These are phyloP conservation scores for Candoia aspera DNA, from an alignment of 2,113 vertebrate genomes.

Conservation along the genomic window DNA sequence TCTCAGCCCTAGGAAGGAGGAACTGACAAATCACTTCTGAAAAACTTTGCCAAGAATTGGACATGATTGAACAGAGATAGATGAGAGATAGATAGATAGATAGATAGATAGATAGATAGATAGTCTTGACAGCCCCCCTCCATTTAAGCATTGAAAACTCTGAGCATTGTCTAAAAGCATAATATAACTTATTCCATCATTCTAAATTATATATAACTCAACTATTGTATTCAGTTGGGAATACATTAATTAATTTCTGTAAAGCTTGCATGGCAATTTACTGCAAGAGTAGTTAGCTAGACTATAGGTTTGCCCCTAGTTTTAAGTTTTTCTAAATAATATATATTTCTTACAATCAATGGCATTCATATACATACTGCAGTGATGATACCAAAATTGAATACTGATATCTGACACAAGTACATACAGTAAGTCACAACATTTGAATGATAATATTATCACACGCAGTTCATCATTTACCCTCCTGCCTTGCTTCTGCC, in stretches of 20 bases:
- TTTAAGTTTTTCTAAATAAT: not conserved
- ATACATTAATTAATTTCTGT: conserved; percentile 3
- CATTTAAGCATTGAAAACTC: not conserved
- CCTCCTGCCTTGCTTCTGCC: not conserved
- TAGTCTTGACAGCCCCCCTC: too few species aligned
- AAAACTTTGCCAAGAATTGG: too few species aligned
- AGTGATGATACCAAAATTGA: not conserved
- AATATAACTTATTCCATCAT: not conserved
- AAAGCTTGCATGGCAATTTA: not conserved
- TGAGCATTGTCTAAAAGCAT: not conserved
- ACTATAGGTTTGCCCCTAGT: not conserved
- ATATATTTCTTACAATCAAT: not conserved
- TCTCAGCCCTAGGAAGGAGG: too few species aligned
- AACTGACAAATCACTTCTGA: too few species aligned
- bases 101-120: too few species aligned
- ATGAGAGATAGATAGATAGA: too few species aligned
- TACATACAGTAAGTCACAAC: not conserved
- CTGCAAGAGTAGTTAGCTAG: not conserved
- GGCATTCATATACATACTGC: not conserved
- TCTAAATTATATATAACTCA: not conserved
- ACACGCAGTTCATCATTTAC: not conserved
- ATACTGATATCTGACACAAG: not conserved
- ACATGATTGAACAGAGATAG: too few species aligned
- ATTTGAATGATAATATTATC: not conserved
- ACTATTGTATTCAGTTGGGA: not conserved